These are phyloP conservation scores for Drosophila trapezifrons DNA, from an alignment of 1,140 invertebrate species.

Conservation along the genomic window DNA sequence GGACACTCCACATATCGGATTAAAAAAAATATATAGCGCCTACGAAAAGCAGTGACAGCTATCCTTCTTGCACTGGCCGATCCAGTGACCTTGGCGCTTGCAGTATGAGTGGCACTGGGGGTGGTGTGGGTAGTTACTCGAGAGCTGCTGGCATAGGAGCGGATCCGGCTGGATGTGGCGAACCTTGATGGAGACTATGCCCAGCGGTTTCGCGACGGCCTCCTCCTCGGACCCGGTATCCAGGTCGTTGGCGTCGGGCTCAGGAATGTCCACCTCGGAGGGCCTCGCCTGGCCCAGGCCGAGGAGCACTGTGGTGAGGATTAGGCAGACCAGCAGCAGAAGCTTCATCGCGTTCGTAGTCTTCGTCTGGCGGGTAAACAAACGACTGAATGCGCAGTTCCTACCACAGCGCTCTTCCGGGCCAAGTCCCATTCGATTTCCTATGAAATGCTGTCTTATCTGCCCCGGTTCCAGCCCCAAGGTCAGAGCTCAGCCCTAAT, in stretches of 20 bases:
- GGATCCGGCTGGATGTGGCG: constrained; percentile 68
- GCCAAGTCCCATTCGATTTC: neutral
- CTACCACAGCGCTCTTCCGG: constrained; percentile 2
- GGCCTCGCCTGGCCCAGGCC: constrained; percentile 2
- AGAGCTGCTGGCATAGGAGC: constrained; percentile 56
- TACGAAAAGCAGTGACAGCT: constrained; percentile 74
- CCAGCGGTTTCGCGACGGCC: constrained; percentile 11
- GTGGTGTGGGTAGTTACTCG: constrained; percentile 68
- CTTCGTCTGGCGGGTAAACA: neutral
- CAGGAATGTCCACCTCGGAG: neutral
- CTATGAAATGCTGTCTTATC: constrained; percentile 1
- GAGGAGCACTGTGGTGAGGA: neutral
- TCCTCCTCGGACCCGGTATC: constrained; percentile 12
- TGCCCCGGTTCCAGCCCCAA: neutral
- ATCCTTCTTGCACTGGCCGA: constrained; percentile 73
- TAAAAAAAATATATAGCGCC: neutral
- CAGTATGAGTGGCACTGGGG: constrained; percentile 77
- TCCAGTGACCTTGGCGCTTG: constrained; percentile 74
- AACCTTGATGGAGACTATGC: constrained; percentile 67
- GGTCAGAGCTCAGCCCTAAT: constrained; percentile 16
- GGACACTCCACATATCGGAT: neutral
- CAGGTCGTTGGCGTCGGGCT: neutral
- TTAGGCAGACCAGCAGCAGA: constrained; percentile 2
- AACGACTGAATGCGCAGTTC: constrained; percentile 17
- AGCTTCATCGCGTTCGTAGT: constrained; percentile 8